Percentiles rank a stretch among this genome's conserved stretches.
phyloP scores from a whole-genome alignment of 2,888 invertebrate genomes.

The Folsomia candida region DNA sequence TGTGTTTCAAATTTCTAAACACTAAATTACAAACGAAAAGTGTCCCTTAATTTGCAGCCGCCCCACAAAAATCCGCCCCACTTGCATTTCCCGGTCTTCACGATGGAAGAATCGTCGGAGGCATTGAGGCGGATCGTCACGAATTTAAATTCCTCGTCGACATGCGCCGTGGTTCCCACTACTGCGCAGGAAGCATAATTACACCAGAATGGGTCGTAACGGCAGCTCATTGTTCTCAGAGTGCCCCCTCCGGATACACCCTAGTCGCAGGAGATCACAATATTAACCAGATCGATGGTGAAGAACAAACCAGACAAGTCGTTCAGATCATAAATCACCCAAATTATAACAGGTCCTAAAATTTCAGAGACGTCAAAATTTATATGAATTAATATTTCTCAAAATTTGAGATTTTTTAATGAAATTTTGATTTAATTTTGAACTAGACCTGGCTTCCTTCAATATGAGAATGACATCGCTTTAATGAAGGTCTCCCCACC shows the following conservation, averaged over 20 bases:
- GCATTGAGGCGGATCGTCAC: conserved; percentile 12
- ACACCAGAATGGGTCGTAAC: conserved; percentile 28
- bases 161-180: conserved; percentile 21
- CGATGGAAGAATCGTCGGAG: conserved; percentile 34
- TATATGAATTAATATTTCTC: too few species aligned
- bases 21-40: too few species aligned
- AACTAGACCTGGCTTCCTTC: too few species aligned
- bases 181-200: conserved; percentile 28
- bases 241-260: conserved; percentile 1
- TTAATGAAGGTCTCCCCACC: too few species aligned
- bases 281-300: conserved; percentile 17
- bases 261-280: conserved; percentile 36
- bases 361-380: conserved; percentile 54
- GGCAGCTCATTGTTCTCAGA: conserved; percentile 35
- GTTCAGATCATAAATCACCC: conserved; percentile 25
- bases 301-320: conserved; percentile 30
- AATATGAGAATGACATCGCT: too few species aligned
- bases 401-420: too few species aligned
- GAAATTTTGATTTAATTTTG: too few species aligned
- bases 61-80: too few species aligned
- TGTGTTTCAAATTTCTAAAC: too few species aligned
- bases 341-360: conserved; percentile 26
- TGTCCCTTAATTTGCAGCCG: too few species aligned
- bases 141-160: conserved; percentile 26
- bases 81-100: too few species aligned